Conservation (phyloP, 2,888 invertebrate species). For the Macrostomum cliftonense region DNA sequence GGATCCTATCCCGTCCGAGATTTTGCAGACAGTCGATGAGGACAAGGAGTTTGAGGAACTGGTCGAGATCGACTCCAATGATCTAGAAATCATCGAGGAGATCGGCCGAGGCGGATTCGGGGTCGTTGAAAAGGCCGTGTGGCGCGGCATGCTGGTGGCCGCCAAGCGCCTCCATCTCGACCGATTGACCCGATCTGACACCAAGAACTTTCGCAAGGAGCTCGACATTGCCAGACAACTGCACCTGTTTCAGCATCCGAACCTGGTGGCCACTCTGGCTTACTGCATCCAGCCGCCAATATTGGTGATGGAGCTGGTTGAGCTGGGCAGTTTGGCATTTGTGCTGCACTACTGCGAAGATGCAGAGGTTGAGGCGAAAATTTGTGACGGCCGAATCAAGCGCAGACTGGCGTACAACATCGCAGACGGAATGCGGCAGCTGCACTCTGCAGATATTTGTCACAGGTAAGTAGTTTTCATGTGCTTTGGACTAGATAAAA, state of each 20-base stretch:
- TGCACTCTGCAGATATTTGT: neutral
- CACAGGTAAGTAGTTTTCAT: neutral
- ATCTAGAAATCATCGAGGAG: neutral
- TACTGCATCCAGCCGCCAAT: slow-evolving; percentile 3
- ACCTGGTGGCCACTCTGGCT: slow-evolving; percentile 1
- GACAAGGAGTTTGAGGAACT: too few relatives aligned
- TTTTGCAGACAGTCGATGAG: neutral
- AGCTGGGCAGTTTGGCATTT: slow-evolving; percentile 1
- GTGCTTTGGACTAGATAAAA: too few relatives aligned
- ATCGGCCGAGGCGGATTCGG: slow-evolving; percentile 2
- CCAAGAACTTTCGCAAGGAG: slow-evolving; percentile 1
- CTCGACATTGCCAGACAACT: slow-evolving; percentile 1
- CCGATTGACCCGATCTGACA: neutral
- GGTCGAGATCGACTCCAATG: too few relatives aligned
- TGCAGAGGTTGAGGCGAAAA: slow-evolving; percentile 1
- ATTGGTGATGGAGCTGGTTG: slow-evolving; percentile 6
- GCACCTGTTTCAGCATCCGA: slow-evolving; percentile 4
- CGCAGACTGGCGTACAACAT: neutral
- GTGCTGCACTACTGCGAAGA: slow-evolving; percentile 8
- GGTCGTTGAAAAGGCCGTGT: neutral
- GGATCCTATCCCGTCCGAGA: neutral
- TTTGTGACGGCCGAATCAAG: slow-evolving; percentile 5
- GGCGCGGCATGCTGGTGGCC: neutral
- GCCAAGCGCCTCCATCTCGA: slow-evolving; percentile 2
- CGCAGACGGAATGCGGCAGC: slow-evolving; percentile 1